Base-by-base conservation (phyloP, 92 coral and sea anemone species). In the Ricordea florida region DNA sequence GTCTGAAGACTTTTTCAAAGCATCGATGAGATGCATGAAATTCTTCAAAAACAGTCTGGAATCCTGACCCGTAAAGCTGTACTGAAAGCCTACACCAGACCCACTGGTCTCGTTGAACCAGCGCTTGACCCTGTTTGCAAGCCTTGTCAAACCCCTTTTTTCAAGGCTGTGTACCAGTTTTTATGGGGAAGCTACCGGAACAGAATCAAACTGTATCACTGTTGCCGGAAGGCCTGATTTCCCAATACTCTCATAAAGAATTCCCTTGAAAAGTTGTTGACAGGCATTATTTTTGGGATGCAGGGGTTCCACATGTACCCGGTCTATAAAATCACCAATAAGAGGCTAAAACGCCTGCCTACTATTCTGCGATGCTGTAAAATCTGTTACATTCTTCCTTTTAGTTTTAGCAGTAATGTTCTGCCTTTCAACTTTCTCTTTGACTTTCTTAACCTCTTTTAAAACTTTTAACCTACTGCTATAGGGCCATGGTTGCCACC, bases 81-180 rank as follows among this genome's bases (percentile, higher is more conserved):
- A 78, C 61, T 78, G 35, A 55, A 78, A 66, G 18, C 13, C 22
- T 31, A 36, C 49, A 47, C 67, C 69, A 78, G 13, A 16, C 18
- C 38, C 61, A 51, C 62, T 78, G n/a, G 67, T 65, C 22, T 66
- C 84, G 52, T 51, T 76, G 20, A 79, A 79, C 78, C 85, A 79
- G 5, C 63, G 55, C 20, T 25, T 79, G 37, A 79, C 70, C 44
- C 44, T 44, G 34, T 79, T 79, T 10, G 78, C 71, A 44, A 79
- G 78, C 55, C 84, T 59, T 18, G 40, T 33, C 44, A 42, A 43
- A 27, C 66, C 84, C 55, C 47, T 66, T 55, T 66, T 55, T 48
- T 55, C 59, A 49, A 78, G 61, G 62, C 77, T 28, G 78, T 27
- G 26, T 15, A 79, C 85, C 40, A 79, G 44, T 32, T 57, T 68